Conservation (phyloP, 30 jellyfish, hydroid and myxozoan species). For the Calvadosia cruxmelitensis region DNA sequence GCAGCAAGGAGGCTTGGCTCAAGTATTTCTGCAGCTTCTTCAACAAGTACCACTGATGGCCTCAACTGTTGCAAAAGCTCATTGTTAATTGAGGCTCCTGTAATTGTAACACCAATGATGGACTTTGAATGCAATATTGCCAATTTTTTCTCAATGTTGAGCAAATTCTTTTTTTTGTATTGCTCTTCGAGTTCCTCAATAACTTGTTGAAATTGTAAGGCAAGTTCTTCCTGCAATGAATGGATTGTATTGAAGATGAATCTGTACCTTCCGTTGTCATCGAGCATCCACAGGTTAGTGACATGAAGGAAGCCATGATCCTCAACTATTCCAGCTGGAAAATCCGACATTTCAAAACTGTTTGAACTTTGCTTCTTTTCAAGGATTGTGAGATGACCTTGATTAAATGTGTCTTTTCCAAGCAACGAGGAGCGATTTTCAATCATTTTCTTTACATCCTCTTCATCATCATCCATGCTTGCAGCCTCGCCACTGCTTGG, state of each 20-base stretch:
- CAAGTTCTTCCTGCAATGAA: not conserved
- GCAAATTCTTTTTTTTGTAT: conserved; percentile 11
- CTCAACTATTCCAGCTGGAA: conserved; percentile 8
- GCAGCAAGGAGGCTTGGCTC: conserved; percentile 61
- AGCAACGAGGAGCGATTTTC: conserved; percentile 18
- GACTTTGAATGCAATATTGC: conserved; percentile 7
- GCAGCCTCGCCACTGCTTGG: conserved; percentile 17
- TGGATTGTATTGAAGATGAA: conserved; percentile 14
- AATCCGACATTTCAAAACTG: conserved; percentile 6
- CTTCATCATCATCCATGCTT: conserved; percentile 21
- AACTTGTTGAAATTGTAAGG: conserved; percentile 13
- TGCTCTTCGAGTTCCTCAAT: conserved; percentile 7
- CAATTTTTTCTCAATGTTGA: conserved; percentile 24
- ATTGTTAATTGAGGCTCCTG: conserved; percentile 57
- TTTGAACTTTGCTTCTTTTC: not conserved
- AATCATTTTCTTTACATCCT: conserved; percentile 15
- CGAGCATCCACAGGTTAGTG: conserved; percentile 27
- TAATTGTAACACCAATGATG: conserved; percentile 45
- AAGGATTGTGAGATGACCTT: not conserved
- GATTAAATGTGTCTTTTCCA: not conserved
- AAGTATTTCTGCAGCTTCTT: conserved; percentile 68
- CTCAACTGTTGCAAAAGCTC: conserved; percentile 20
- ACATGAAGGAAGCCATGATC: not conserved
- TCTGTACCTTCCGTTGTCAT: conserved; percentile 6
- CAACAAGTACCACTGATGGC: conserved; percentile 50